phyloP scores from a whole-genome alignment of 2,888 invertebrate species.

The Athalia cordata region DNA sequence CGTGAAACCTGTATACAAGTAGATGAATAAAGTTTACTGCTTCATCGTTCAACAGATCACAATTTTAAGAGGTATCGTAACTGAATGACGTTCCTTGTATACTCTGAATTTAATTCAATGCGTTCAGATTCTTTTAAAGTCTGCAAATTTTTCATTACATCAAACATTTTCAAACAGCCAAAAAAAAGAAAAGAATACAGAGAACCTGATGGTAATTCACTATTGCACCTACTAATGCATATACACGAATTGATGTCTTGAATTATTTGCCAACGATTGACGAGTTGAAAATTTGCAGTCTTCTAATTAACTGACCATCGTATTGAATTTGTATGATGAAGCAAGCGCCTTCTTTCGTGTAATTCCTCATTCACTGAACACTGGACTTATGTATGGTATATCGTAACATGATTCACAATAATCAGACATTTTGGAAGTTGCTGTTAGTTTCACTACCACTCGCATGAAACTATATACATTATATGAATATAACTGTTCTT shows the following conservation, averaged over 20 bases:
- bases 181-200: not conserved
- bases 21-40: slow-evolving; percentile 34
- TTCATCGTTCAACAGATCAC: slow-evolving; percentile 27
- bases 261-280: not conserved
- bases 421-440: slow-evolving; percentile 41
- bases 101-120: slow-evolving; percentile 9
- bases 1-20: slow-evolving; percentile 40
- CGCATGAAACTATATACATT: slow-evolving; percentile 38
- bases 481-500: slow-evolving; percentile 17
- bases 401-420: slow-evolving; percentile 24
- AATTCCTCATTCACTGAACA: slow-evolving; percentile 19
- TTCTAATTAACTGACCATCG: not conserved
- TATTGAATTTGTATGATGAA: not conserved
- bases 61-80: slow-evolving; percentile 12
- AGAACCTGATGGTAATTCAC: not conserved
- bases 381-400: slow-evolving; percentile 37
- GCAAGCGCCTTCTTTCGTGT: not conserved
- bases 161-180: not conserved
- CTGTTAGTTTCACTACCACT: slow-evolving; percentile 45
- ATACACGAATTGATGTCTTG: not conserved
- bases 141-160: not conserved
- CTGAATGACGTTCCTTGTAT: slow-evolving; percentile 1
- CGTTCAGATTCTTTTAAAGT: not conserved
- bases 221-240: slow-evolving; percentile 25
- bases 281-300: not conserved